Conservation (phyloP, 1,140 invertebrate genomes). For the Drosophila elegans region DNA sequence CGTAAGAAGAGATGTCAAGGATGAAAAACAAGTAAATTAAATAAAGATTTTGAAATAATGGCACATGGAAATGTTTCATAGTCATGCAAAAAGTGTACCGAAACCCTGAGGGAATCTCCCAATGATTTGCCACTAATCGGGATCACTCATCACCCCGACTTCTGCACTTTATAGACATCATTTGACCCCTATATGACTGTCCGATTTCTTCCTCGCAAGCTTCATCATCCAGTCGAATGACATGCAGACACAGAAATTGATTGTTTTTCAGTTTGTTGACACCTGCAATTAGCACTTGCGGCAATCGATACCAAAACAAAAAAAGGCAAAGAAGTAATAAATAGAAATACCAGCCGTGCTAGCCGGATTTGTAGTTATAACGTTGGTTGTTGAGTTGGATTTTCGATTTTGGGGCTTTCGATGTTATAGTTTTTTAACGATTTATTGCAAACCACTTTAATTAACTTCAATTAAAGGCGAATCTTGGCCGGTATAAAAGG, state of each 20-base stretch:
- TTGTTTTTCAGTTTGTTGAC: slow-evolving; percentile 55
- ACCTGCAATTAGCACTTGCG: slow-evolving; percentile 59
- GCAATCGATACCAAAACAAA: slow-evolving; percentile 2
- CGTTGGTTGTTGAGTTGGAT: slow-evolving; percentile 12
- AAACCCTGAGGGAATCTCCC: background rate
- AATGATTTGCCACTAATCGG: background rate
- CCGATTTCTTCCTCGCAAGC: background rate
- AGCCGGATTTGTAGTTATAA: slow-evolving; percentile 73
- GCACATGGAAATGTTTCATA: too few relatives aligned
- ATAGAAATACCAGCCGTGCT: slow-evolving; percentile 39
- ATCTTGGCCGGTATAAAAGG: slow-evolving; percentile 59
- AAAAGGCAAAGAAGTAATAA: slow-evolving; percentile 16
- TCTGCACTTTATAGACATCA: background rate
- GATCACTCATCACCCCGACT: background rate
- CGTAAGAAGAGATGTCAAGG: too few relatives aligned
- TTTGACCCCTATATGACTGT: background rate
- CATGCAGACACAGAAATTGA: slow-evolving; percentile 40
- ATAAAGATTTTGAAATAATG: too few relatives aligned
- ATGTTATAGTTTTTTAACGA: slow-evolving; percentile 75
- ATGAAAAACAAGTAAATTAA: too few relatives aligned
- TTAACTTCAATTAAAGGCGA: slow-evolving; percentile 78
- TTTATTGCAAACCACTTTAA: slow-evolving; percentile 81
- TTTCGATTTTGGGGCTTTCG: slow-evolving; percentile 20
- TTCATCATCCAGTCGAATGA: slow-evolving; percentile 16
- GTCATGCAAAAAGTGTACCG: background rate